Evolutionary conservation across 2,797 vertebrate genomes (phyloP).

Genomic region (Leptoclinus maculatus): DNA sequence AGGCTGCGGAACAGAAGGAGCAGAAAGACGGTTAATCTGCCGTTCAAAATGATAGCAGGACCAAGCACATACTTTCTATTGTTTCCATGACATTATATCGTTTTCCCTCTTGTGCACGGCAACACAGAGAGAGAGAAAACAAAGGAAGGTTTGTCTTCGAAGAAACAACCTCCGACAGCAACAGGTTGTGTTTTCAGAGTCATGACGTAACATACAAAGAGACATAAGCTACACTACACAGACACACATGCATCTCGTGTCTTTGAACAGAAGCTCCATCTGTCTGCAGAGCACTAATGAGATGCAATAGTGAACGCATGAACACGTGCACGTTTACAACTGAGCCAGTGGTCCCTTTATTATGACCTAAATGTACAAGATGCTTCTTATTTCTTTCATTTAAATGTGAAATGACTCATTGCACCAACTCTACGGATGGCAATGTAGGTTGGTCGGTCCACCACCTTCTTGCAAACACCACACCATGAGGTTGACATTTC

Average conservation of each 20-base stretch:
- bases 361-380: background rate
- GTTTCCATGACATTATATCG: conserved; percentile 29
- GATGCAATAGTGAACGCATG: background rate
- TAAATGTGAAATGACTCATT: background rate
- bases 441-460: no score
- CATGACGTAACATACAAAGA: background rate
- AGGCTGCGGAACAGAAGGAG: conserved; percentile 16
- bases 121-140: background rate
- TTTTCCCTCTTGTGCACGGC: conserved; percentile 1
- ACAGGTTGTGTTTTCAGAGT: conserved; percentile 13
- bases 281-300: background rate
- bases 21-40: conserved; percentile 18
- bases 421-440: no score
- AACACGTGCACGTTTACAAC: background rate
- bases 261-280: background rate
- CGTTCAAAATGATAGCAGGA: background rate
- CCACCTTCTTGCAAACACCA: no score
- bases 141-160: conserved; percentile 16
- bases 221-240: background rate
- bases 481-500: no score
- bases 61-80: background rate
- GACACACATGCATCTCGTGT: background rate
- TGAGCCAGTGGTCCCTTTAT: background rate
- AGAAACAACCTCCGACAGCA: background rate
- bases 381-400: background rate